These are phyloP conservation scores for Xestia rhomboidea DNA, from an alignment of 2,888 invertebrate species.

Conservation along the genomic window DNA sequence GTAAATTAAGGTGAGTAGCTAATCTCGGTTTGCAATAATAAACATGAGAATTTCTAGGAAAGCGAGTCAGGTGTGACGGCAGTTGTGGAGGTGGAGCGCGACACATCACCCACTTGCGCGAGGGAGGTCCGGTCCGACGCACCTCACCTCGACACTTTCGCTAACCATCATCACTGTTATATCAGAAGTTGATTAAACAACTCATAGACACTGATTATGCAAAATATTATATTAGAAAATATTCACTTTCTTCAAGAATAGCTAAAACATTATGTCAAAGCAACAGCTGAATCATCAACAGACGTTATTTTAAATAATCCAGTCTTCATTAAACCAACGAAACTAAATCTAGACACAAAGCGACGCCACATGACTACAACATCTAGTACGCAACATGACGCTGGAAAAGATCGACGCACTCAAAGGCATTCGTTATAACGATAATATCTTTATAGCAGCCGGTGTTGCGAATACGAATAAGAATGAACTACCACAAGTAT, in stretches of 20 bases:
- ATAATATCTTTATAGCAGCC: constrained; percentile 77
- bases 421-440: constrained; percentile 75
- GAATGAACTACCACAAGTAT: constrained; percentile 72
- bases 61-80: constrained; percentile 76
- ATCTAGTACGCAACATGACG: constrained; percentile 61
- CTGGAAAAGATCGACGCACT: constrained; percentile 77
- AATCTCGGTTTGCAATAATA: constrained; percentile 75
- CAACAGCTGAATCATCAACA: neutral
- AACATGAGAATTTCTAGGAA: constrained; percentile 80
- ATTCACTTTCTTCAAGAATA: neutral
- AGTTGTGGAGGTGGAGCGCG: constrained; percentile 81
- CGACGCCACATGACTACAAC: constrained; percentile 44
- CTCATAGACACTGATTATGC: constrained; percentile 40
- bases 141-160: constrained; percentile 81
- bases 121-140: constrained; percentile 66
- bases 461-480: constrained; percentile 75
- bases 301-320: neutral
- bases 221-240: constrained; percentile 9
- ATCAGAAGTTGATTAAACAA: constrained; percentile 57
- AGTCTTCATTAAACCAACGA: constrained; percentile 10
- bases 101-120: constrained; percentile 82
- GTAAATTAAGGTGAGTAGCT: constrained; percentile 68
- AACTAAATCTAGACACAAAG: constrained; percentile 31
- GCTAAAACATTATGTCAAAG: neutral
- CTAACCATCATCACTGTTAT: constrained; percentile 69